Evolutionary conservation across 2,888 invertebrate species (phyloP).

Genomic region (Bombylius major): DNA sequence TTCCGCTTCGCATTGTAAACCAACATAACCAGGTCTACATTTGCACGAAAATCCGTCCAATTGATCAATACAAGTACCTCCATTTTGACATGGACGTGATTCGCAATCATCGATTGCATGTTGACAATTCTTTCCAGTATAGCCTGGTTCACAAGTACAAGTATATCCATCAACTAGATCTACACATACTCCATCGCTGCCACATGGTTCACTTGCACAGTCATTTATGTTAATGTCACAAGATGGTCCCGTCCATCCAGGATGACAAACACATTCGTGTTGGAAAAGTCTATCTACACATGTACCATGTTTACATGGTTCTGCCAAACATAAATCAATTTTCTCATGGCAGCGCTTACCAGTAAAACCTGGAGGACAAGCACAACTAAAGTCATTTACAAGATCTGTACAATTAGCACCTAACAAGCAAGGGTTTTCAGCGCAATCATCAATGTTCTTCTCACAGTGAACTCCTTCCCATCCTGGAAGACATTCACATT

Average conservation of each 20-base stretch:
- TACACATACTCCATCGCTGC: conserved; percentile 83
- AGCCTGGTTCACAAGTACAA: conserved; percentile 88
- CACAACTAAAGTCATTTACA: conserved; percentile 85
- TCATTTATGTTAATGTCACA: conserved; percentile 90
- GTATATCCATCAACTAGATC: conserved; percentile 73
- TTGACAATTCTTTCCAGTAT: conserved; percentile 85
- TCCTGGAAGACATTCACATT: conserved; percentile 90
- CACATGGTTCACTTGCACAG: conserved; percentile 77
- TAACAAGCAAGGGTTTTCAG: conserved; percentile 80
- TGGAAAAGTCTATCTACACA: conserved; percentile 82
- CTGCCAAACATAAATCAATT: conserved; percentile 78
- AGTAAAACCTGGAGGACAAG: conserved; percentile 87
- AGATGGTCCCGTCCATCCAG: conserved; percentile 77
- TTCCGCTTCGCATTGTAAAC: conserved; percentile 86
- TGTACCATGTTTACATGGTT: conserved; percentile 86
- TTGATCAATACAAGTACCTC: conserved; percentile 76
- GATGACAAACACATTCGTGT: conserved; percentile 80
- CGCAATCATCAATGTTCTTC: conserved; percentile 84
- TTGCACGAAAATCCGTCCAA: conserved; percentile 84
- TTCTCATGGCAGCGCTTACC: conserved; percentile 94
- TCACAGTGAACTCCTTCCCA: conserved; percentile 97
- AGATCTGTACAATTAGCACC: conserved; percentile 89
- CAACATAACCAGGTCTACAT: conserved; percentile 85
- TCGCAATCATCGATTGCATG: conserved; percentile 88
- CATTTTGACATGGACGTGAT: conserved; percentile 81